Percentiles rank a stretch among this genome's conserved stretches.
Evolutionary conservation across 2,888 invertebrate species (phyloP).

Genomic region (Dorcus parallelipipedus): DNA sequence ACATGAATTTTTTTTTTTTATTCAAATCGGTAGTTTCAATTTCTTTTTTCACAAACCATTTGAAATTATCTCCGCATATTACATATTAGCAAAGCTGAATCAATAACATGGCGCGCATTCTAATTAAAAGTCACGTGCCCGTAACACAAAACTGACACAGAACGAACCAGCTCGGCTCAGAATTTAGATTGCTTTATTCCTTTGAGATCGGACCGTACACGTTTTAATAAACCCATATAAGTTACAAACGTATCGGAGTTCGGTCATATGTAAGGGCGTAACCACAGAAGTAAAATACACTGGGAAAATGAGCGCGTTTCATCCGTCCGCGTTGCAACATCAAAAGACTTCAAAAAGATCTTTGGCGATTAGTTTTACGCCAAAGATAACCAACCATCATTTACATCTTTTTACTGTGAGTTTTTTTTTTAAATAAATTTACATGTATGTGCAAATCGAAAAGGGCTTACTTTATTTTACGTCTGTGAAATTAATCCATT

Average conservation of each 20-base stretch:
- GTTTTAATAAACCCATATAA: conserved; percentile 34
- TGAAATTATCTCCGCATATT: no score
- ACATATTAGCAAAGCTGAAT: no score
- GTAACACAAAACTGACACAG: neutral
- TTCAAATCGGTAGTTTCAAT: no score
- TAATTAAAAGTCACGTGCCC: conserved; percentile 19
- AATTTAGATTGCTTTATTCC: conserved; percentile 36
- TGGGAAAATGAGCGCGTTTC: conserved; percentile 1
- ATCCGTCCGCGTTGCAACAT: neutral
- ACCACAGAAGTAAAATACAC: conserved; percentile 4
- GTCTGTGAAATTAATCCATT: neutral
- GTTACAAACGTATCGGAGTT: conserved; percentile 22
- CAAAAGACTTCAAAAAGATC: neutral
- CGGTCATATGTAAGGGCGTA: conserved; percentile 4
- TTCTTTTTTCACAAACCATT: no score
- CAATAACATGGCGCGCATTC: conserved; percentile 21
- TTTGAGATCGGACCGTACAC: conserved; percentile 30
- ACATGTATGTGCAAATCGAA: neutral
- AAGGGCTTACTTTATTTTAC: neutral
- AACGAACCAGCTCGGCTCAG: conserved; percentile 11
- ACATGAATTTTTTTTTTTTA: no score
- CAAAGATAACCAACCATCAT: neutral
- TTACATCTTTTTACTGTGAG: neutral
- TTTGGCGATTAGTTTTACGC: neutral
- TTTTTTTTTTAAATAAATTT: neutral